phyloP scores from a whole-genome alignment of 2,888 invertebrate genomes.

The Chymomyza procnemis region DNA sequence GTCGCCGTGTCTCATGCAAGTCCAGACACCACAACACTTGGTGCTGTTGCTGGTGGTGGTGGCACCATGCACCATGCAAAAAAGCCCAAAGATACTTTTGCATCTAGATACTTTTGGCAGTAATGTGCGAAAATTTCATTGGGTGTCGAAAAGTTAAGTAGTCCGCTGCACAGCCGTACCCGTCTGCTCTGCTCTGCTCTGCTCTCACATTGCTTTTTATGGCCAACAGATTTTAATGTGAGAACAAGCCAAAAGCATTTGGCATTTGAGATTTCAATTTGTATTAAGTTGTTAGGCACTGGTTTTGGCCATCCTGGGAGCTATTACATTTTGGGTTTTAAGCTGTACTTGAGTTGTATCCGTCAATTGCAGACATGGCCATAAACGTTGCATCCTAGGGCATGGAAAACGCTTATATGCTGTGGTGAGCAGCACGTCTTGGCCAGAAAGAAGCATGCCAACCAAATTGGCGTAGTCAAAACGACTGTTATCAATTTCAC shows the following conservation, averaged over 20 bases:
- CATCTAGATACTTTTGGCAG: constrained; percentile 77
- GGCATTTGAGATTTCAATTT: constrained; percentile 70
- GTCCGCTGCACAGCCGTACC: constrained; percentile 34
- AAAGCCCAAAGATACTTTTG: constrained; percentile 56
- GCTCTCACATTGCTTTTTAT: not conserved
- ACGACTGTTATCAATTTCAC: constrained; percentile 75
- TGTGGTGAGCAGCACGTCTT: not conserved
- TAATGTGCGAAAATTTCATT: constrained; percentile 76
- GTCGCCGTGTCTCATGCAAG: not conserved
- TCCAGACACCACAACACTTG: not conserved
- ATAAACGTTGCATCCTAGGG: not conserved
- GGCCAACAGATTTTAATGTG: constrained; percentile 52
- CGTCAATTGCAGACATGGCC: constrained; percentile 13
- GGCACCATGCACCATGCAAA: not conserved
- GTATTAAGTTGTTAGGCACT: constrained; percentile 60
- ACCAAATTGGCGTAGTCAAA: constrained; percentile 55
- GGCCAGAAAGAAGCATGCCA: not conserved
- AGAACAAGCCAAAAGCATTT: constrained; percentile 67
- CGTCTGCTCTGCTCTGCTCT: constrained; percentile 22
- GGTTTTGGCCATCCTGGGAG: not conserved
- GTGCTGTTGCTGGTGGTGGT: no score
- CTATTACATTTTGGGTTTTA: constrained; percentile 39
- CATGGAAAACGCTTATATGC: constrained; percentile 16
- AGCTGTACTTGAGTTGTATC: constrained; percentile 23
- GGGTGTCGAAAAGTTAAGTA: constrained; percentile 76